Evolutionary conservation across 1,140 invertebrate genomes (phyloP).

Genomic region (Bombyx mori): DNA sequence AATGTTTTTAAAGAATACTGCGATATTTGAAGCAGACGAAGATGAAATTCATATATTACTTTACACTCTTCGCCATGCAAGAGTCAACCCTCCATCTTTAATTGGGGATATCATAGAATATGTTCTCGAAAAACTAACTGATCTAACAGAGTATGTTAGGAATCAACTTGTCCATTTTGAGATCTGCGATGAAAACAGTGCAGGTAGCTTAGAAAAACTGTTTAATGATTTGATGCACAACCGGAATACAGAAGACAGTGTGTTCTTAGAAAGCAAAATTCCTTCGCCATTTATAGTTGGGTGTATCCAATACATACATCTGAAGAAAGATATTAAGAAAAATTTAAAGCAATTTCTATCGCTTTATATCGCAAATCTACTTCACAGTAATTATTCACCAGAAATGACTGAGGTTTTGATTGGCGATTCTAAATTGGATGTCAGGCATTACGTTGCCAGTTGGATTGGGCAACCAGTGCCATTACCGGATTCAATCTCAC

Average conservation of each 20-base stretch:
- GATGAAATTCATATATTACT: conserved; percentile 79
- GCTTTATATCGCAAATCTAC: conserved; percentile 51
- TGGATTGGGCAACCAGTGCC: conserved; percentile 42
- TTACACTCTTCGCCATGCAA: conserved; percentile 59
- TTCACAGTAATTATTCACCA: conserved; percentile 59
- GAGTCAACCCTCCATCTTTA: conserved; percentile 34
- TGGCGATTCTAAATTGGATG: conserved; percentile 49
- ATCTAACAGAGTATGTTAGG: conserved; percentile 36
- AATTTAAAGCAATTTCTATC: conserved; percentile 50
- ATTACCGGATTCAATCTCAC: conserved; percentile 31
- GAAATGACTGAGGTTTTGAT: conserved; percentile 56
- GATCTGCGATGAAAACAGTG: conserved; percentile 33
- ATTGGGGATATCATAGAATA: conserved; percentile 55
- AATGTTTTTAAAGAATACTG: conserved; percentile 73
- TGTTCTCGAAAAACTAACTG: conserved; percentile 37
- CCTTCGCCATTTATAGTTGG: conserved; percentile 60
- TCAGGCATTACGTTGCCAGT: conserved; percentile 48
- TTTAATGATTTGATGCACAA: conserved; percentile 58
- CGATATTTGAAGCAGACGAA: conserved; percentile 74
- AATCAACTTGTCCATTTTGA: conserved; percentile 48
- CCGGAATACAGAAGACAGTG: conserved; percentile 34
- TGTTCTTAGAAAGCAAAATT: conserved; percentile 53
- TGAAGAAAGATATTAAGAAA: conserved; percentile 43
- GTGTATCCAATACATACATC: conserved; percentile 49
- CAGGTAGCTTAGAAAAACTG: conserved; percentile 44